phyloP scores from a whole-genome alignment of 23 tunicate species.

The Trididemnum clinides region DNA sequence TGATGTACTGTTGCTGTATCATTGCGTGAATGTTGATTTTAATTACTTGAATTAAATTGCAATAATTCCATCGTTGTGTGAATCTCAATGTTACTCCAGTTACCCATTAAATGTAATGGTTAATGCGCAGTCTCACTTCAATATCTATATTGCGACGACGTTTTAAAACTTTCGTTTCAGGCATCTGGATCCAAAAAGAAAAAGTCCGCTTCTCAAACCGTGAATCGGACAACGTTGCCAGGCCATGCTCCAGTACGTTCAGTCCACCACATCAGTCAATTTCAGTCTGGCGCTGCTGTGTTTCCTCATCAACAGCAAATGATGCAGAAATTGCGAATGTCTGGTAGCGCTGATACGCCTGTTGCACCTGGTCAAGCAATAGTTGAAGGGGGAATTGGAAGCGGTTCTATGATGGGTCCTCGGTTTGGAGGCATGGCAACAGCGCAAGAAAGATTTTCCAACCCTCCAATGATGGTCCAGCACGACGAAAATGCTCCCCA shows the following conservation, averaged over 20 bases:
- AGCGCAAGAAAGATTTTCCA: background rate
- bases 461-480: constrained; percentile 12
- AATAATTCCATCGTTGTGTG: too few relatives aligned
- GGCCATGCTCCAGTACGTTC: background rate
- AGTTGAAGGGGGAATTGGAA: background rate
- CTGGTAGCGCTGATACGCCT: background rate
- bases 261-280: background rate
- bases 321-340: constrained; percentile 27
- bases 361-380: background rate
- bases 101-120: too few relatives aligned
- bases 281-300: constrained; percentile 10
- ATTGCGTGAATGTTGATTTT: too few relatives aligned
- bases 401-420: background rate
- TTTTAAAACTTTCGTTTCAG: too few relatives aligned
- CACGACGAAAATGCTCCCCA: constrained; percentile 16
- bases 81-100: too few relatives aligned
- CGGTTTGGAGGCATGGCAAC: background rate
- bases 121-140: too few relatives aligned
- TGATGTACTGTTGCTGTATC: too few relatives aligned
- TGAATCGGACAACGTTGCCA: background rate
- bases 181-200: constrained; percentile 46
- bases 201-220: background rate
- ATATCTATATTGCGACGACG: too few relatives aligned
- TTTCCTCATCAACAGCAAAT: constrained; percentile 33
- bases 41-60: too few relatives aligned